Evolutionary conservation across 2,888 invertebrate genomes (phyloP).

Genomic region (Hedya salicella): DNA sequence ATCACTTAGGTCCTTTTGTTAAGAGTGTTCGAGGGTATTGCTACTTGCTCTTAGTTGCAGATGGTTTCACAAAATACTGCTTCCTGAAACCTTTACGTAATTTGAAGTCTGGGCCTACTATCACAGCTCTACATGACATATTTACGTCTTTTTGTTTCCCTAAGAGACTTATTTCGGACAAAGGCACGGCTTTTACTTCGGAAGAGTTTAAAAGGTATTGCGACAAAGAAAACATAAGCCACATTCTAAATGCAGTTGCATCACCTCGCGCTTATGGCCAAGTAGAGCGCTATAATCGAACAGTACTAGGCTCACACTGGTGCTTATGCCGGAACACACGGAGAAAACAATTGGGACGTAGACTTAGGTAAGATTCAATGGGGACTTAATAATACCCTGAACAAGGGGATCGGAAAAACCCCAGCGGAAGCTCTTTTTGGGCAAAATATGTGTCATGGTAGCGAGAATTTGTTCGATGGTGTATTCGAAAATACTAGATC

Average conservation of each 20-base stretch:
- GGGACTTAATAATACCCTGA: conserved; percentile 31
- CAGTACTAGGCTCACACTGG: neutral
- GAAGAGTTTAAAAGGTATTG: conserved; percentile 23
- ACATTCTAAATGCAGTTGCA: conserved; percentile 11
- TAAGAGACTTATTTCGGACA: conserved; percentile 22
- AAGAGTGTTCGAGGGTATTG: conserved; percentile 26
- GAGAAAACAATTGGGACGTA: conserved; percentile 6
- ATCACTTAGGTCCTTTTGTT: conserved; percentile 32
- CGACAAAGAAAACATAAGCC: neutral
- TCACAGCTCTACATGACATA: conserved; percentile 8
- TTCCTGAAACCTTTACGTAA: conserved; percentile 11
- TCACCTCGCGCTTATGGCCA: conserved; percentile 17
- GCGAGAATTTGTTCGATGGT: neutral
- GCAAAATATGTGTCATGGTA: neutral
- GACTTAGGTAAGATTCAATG: conserved; percentile 20
- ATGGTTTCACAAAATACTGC: conserved; percentile 17
- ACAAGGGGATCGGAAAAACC: conserved; percentile 15
- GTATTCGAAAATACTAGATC: neutral
- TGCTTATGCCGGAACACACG: neutral
- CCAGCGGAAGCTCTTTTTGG: conserved; percentile 22
- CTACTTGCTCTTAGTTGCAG: conserved; percentile 8
- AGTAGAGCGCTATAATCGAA: conserved; percentile 11
- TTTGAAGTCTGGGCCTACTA: conserved; percentile 14
- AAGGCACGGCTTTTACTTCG: conserved; percentile 16
- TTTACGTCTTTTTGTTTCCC: conserved; percentile 25